Percentiles rank a stretch among this genome's conserved stretches.
phyloP scores from a whole-genome alignment of 1,140 invertebrate species.

The Dufourea novaeangliae region DNA sequence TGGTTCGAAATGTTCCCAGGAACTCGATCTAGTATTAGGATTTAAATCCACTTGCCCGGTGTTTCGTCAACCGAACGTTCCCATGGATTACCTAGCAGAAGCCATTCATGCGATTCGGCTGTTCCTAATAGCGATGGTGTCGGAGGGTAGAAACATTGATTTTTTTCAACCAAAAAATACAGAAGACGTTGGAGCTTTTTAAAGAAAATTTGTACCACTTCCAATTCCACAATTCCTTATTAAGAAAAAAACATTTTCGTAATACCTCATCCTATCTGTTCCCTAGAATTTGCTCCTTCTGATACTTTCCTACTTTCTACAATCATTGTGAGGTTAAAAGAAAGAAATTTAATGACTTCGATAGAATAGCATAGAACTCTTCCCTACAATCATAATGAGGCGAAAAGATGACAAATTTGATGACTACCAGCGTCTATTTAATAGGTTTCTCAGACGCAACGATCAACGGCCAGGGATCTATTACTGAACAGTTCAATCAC shows the following conservation, averaged over 20 bases:
- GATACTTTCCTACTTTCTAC: too few relatives aligned
- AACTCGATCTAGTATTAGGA: constrained; percentile 16
- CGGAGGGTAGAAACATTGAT: constrained; percentile 30
- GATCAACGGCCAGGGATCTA: too few relatives aligned
- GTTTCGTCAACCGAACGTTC: constrained; percentile 1
- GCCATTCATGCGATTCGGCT: constrained; percentile 32
- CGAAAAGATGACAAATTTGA: too few relatives aligned
- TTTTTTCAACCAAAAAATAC: constrained; percentile 19
- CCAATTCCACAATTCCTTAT: not conserved
- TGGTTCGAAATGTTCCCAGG: not conserved
- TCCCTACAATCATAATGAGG: too few relatives aligned
- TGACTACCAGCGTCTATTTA: too few relatives aligned
- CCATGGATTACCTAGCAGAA: constrained; percentile 27
- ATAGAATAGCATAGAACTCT: too few relatives aligned
- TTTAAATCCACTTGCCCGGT: not conserved
- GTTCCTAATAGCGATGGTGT: not conserved
- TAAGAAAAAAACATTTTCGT: not conserved
- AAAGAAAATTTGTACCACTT: not conserved
- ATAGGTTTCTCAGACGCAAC: too few relatives aligned
- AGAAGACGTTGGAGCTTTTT: fast-evolving
- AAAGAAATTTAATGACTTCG: too few relatives aligned
- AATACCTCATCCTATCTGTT: too few relatives aligned
- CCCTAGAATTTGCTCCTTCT: too few relatives aligned
- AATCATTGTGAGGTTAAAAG: too few relatives aligned
- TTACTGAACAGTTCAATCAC: too few relatives aligned